phyloP scores from a whole-genome alignment of 37 sponge, comb jelly and placozoan species.

The Haliclona indistincta region DNA sequence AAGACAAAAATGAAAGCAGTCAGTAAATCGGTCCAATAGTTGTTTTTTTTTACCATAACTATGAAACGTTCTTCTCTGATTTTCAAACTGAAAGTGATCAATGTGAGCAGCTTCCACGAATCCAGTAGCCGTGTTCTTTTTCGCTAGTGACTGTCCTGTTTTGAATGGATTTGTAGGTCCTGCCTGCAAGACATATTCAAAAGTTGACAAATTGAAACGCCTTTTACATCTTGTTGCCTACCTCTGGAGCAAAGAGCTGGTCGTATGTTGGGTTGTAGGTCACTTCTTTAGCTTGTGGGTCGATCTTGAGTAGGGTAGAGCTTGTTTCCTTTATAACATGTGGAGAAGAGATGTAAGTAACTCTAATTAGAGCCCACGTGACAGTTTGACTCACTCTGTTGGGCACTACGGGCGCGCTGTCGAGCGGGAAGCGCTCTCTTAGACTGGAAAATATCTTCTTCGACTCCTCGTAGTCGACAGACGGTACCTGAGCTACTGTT shows the following conservation, averaged over 20 bases:
- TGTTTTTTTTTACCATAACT: slow-evolving; percentile 23
- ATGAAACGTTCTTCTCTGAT: slow-evolving; percentile 92
- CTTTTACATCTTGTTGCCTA: slow-evolving; percentile 7
- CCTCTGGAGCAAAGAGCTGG: slow-evolving; percentile 88
- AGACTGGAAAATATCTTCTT: slow-evolving; percentile 29
- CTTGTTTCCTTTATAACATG: slow-evolving; percentile 26
- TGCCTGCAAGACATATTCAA: too few species aligned
- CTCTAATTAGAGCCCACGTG: slow-evolving; percentile 44
- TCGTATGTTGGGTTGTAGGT: slow-evolving; percentile 89
- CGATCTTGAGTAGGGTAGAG: slow-evolving; percentile 35
- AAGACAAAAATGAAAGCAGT: too few species aligned
- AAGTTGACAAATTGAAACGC: too few species aligned
- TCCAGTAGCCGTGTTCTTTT: slow-evolving; percentile 89
- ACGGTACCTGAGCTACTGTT: not conserved
- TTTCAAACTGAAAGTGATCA: slow-evolving; percentile 92
- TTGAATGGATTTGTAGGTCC: slow-evolving; percentile 94
- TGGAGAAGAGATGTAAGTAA: not conserved
- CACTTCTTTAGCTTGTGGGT: slow-evolving; percentile 74
- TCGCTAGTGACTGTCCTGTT: slow-evolving; percentile 76
- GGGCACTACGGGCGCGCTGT: slow-evolving; percentile 58
- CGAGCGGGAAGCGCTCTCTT: slow-evolving; percentile 33
- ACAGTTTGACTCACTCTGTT: slow-evolving; percentile 8
- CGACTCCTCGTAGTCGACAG: slow-evolving; percentile 35
- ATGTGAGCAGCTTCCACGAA: slow-evolving; percentile 85
- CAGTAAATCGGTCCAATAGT: too few species aligned